Evolutionary conservation across 2,113 vertebrate species (phyloP).

Genomic region (Cynocephalus volans): DNA sequence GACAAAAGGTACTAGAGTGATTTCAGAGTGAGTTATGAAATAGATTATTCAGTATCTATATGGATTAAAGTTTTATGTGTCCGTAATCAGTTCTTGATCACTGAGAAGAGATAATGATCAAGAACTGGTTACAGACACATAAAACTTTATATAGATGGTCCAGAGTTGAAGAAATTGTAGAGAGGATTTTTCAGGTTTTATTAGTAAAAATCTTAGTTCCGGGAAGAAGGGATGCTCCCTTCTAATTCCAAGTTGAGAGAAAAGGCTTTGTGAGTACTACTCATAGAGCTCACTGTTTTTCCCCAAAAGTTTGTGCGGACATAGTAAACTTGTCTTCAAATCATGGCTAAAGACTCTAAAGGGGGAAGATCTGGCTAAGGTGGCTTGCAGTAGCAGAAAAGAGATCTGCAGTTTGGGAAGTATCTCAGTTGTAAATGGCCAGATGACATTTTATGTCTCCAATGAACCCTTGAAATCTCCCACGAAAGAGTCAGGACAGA

Average conservation of each 20-base stretch:
- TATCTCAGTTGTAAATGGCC: neutral
- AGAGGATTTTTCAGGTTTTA: neutral
- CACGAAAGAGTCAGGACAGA: neutral
- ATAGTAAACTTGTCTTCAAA: neutral
- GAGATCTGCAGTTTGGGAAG: neutral
- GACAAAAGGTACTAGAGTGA: neutral
- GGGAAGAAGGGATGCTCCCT: neutral
- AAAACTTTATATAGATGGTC: neutral
- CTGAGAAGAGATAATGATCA: neutral
- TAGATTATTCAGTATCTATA: neutral
- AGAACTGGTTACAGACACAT: neutral
- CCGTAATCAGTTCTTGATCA: no score
- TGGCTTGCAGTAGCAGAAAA: neutral
- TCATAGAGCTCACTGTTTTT: neutral
- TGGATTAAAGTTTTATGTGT: no score
- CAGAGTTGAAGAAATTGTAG: neutral
- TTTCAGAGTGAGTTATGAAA: neutral
- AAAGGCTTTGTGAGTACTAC: neutral
- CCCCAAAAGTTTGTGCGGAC: neutral
- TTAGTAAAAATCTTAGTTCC: neutral
- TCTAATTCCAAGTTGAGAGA: neutral
- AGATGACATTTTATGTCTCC: neutral
- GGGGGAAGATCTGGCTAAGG: neutral
- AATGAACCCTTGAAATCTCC: neutral
- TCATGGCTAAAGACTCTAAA: neutral